Percentiles rank a stretch among this genome's conserved stretches.
phyloP scores from a whole-genome alignment of 2,888 invertebrate species.

The Leptothorax acervorum region DNA sequence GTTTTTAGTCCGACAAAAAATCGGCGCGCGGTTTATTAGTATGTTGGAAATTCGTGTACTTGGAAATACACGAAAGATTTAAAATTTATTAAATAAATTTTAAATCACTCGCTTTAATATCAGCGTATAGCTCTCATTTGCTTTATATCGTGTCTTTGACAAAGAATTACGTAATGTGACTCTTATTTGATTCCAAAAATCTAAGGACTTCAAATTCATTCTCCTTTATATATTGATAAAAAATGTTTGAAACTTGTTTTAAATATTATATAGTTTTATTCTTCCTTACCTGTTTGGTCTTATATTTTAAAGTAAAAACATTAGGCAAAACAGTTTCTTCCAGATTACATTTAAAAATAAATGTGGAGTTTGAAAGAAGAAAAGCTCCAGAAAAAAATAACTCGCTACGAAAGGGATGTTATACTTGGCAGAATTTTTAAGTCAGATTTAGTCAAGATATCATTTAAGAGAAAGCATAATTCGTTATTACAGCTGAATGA shows the following conservation, averaged over 20 bases:
- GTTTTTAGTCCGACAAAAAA: no score
- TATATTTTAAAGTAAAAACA: not conserved
- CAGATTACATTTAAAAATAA: not conserved
- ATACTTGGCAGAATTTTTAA: not conserved
- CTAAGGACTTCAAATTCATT: not conserved
- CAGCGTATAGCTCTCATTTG: no score
- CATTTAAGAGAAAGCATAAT: not conserved
- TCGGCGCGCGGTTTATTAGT: no score
- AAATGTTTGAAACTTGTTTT: not conserved
- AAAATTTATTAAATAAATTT: no score
- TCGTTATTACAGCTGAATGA: not conserved
- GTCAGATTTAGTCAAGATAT: not conserved
- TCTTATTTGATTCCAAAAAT: not conserved
- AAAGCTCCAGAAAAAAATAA: not conserved
- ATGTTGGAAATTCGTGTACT: no score
- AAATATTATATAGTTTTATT: not conserved
- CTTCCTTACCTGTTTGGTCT: not conserved
- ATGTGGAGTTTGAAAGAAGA: not conserved
- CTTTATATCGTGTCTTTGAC: not conserved
- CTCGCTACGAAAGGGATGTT: not conserved
- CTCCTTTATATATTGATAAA: not conserved
- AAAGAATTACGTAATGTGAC: slow-evolving; percentile 11
- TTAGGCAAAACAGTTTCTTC: not conserved
- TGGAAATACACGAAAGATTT: no score
- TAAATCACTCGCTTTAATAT: no score